Evolutionary conservation across 2,797 vertebrate genomes (phyloP).

Genomic region (Heterohyrax brucei): DNA sequence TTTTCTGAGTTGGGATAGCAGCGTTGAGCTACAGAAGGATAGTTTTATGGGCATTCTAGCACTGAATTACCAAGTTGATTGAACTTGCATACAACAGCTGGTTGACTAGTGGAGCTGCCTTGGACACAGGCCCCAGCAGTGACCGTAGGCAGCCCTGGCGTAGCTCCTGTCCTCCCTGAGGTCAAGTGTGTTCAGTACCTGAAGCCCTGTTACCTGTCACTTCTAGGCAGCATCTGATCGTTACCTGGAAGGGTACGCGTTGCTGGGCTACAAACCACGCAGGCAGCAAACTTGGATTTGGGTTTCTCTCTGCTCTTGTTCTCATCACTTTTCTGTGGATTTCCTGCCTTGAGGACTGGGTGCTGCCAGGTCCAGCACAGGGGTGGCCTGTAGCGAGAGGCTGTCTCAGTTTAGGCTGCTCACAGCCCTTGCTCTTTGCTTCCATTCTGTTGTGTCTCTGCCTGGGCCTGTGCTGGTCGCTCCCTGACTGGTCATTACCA

Average conservation of each 20-base stretch:
- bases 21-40: background rate
- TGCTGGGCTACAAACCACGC: background rate
- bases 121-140: background rate
- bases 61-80: constrained; percentile 62
- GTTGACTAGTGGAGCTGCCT: constrained; percentile 53
- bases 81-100: constrained; percentile 59
- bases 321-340: constrained; percentile 32
- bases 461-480: background rate
- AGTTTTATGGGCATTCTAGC: background rate
- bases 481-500: background rate
- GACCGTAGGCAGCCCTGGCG: background rate
- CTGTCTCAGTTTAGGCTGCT: constrained; percentile 14
- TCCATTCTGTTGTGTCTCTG: constrained; percentile 64
- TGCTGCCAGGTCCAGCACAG: constrained; percentile 41
- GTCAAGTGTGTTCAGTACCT: constrained; percentile 54
- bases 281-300: background rate
- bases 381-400: constrained; percentile 26
- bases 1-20: constrained; percentile 50
- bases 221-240: background rate
- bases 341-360: constrained; percentile 50
- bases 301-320: background rate
- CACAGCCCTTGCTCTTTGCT: constrained; percentile 38
- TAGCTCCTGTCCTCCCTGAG: constrained; percentile 11
- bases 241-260: background rate
- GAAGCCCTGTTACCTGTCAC: background rate